Base-by-base conservation (phyloP, 1,140 invertebrate genomes). In the Acyrthosiphon pisum region DNA sequence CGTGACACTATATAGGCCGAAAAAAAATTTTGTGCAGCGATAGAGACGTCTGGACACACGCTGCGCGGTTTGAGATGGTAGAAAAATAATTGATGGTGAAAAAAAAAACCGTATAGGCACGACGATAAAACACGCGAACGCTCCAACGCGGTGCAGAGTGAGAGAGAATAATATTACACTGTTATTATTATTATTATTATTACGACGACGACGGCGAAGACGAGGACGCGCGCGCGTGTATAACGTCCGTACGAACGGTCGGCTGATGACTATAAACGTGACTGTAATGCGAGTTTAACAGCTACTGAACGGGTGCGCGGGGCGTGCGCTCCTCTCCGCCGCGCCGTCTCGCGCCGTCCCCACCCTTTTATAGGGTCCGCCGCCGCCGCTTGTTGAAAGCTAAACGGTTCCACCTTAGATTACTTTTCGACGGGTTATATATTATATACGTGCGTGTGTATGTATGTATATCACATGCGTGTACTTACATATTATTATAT, bases 201-300 rank as follows among this genome's bases (percentile, higher is more conserved):
- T 41, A 90, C 56, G 37, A 44, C 44, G 26, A 30, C 53, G 26
- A 37, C n/a, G n/a, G 46, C 56, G 90, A 91, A 0, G 8, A 81
- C 90, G 90, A 91, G 20, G 18, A 37, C 68, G 68, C 81, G 48
- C 48, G 81, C 91, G 81, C 91, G 91, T 50, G 23, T 44, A 30
- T n/a, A 76, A 68, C 81, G 91, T 91, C 7, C 90, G 68, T 46
- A 53, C 91, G 91, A 18, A 84, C 81, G 48, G 91, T 93, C 91
- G 91, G 91, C 81, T 81, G 76, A 86, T 56, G 91, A 93, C 91
- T 93, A 83, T 93, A 84, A 93, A 93, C 91, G 91, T 86, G 91
- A 93, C 91, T 86, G 91, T 93, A 93, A 93, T 93, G 91, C 91
- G 91, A 93, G 91, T 93, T 93, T 93, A 93, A 93, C 91, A 93